phyloP scores from a whole-genome alignment of 2,797 vertebrate genomes.

The Enteromius trimaculatus region DNA sequence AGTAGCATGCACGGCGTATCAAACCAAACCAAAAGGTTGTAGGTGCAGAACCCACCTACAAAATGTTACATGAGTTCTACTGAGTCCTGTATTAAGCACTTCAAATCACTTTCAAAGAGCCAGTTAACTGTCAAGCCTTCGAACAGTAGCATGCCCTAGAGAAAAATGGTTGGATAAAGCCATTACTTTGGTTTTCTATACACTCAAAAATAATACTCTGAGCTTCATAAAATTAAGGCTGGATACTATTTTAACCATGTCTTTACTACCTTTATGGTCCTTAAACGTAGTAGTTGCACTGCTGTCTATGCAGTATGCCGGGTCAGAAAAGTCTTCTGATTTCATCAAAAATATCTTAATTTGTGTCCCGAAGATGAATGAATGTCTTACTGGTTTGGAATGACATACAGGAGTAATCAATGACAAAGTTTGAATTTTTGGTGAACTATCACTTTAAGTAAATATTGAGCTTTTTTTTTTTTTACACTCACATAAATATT shows the following conservation, averaged over 20 bases:
- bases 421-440: neutral
- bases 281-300: neutral
- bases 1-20: neutral
- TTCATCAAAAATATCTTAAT: neutral
- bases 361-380: neutral
- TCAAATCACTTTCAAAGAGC: neutral
- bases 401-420: neutral
- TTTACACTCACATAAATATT: neutral
- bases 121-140: neutral
- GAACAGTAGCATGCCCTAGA: neutral
- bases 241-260: neutral
- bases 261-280: neutral
- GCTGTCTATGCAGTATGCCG: neutral
- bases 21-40: constrained; percentile 7
- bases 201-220: neutral
- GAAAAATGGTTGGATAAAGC: neutral
- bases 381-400: neutral
- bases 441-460: neutral
- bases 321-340: neutral
- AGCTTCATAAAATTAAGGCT: neutral
- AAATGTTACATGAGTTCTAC: neutral
- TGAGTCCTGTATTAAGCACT: neutral
- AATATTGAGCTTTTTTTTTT: neutral
- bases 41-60: neutral
- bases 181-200: neutral